These are phyloP conservation scores for Echiichthys vipera DNA, from an alignment of 2,797 vertebrate genomes.

Conservation along the genomic window DNA sequence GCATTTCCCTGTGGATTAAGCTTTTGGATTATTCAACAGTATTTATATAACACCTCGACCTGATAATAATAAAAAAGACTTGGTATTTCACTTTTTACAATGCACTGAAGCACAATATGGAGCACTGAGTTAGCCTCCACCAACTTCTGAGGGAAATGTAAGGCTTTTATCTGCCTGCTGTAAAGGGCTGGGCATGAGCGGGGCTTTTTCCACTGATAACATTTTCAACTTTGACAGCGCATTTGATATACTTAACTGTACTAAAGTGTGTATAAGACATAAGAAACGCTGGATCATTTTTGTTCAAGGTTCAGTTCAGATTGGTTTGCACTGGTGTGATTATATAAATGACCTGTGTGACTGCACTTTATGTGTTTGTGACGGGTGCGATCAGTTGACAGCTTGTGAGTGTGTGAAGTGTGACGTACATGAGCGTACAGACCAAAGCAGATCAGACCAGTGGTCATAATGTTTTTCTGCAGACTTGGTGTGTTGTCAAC, in stretches of 20 bases:
- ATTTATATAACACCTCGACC: too few species aligned
- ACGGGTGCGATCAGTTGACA: slow-evolving; percentile 34
- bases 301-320: not conserved
- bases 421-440: slow-evolving; percentile 47
- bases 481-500: slow-evolving; percentile 59
- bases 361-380: slow-evolving; percentile 3
- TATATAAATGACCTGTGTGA: slow-evolving; percentile 45
- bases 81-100: too few species aligned
- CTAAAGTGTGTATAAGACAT: not conserved
- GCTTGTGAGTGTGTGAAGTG: slow-evolving; percentile 5
- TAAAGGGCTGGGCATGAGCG: too few species aligned
- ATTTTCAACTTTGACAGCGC: not conserved
- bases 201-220: too few species aligned
- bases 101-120: not conserved
- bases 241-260: not conserved
- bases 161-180: too few species aligned
- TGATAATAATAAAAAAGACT: too few species aligned
- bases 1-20: too few species aligned
- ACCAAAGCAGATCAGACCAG: slow-evolving; percentile 16
- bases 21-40: too few species aligned
- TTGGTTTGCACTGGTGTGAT: slow-evolving; percentile 17
- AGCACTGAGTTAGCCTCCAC: not conserved
- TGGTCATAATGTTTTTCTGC: slow-evolving; percentile 66
- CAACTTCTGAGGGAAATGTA: not conserved
- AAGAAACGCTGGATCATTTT: too few species aligned